Conservation (phyloP, 2,888 invertebrate genomes). For the Protonemura montana region DNA sequence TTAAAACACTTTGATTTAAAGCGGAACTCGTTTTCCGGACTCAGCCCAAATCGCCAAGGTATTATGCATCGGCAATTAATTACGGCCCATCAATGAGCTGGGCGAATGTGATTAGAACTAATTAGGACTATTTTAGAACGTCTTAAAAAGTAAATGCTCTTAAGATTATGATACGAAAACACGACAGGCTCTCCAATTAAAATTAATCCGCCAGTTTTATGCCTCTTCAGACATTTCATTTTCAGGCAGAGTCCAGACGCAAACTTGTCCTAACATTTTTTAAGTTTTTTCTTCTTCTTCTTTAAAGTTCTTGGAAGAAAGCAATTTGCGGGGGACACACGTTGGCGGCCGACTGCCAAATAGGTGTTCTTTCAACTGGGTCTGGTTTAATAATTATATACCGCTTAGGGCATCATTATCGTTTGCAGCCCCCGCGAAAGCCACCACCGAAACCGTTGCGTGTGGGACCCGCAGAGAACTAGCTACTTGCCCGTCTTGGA, state of each 20-base stretch:
- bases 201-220: not conserved
- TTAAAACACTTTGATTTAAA: not conserved
- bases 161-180: constrained; percentile 3
- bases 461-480: not conserved
- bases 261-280: not conserved
- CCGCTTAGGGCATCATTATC: constrained; percentile 19
- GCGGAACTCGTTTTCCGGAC: not conserved
- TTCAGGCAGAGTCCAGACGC: not conserved
- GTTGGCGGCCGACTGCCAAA: not conserved
- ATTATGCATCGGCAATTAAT: not conserved
- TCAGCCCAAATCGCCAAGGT: not conserved
- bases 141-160: not conserved
- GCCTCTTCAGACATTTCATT: not conserved
- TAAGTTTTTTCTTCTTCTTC: not conserved
- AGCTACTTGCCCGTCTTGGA: not conserved
- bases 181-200: constrained; percentile 3
- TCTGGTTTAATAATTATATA: constrained; percentile 3
- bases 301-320: not conserved
- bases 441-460: not conserved
- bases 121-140: not conserved
- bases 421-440: not conserved
- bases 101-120: not conserved
- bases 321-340: not conserved
- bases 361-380: constrained; percentile 17
- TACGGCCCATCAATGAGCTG: not conserved